phyloP scores from a whole-genome alignment of 2,797 vertebrate species.

The Notolepis coatsorum region DNA sequence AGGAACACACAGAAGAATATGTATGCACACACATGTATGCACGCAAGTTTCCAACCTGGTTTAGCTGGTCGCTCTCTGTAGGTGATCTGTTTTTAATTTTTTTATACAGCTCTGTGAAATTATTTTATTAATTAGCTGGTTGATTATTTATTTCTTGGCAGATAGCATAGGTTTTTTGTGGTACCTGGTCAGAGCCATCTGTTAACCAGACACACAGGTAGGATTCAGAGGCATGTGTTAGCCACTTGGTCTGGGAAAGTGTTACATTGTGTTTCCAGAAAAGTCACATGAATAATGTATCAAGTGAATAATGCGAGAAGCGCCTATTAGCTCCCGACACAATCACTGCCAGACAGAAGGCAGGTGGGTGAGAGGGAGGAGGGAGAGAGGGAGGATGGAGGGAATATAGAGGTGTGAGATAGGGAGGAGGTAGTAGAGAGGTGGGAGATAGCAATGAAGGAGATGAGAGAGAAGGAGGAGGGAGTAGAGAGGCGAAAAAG shows the following conservation, averaged over 20 bases:
- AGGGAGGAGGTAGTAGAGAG: no score
- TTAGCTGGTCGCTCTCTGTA: slow-evolving; percentile 8
- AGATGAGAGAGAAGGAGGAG: slow-evolving; percentile 13
- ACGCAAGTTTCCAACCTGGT: slow-evolving; percentile 7
- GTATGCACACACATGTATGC: slow-evolving; percentile 32
- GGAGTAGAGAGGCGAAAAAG: slow-evolving; percentile 2
- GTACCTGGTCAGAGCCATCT: slow-evolving; percentile 48
- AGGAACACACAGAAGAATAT: slow-evolving; percentile 3
- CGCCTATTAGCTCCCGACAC: slow-evolving; percentile 60
- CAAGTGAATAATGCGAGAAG: slow-evolving; percentile 59
- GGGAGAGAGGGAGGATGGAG: slow-evolving; percentile 13
- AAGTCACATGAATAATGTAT: slow-evolving; percentile 68
- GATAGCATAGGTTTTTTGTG: slow-evolving; percentile 36
- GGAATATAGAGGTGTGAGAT: slow-evolving; percentile 14
- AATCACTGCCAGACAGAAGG: slow-evolving; percentile 47
- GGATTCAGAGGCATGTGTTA: slow-evolving; percentile 55
- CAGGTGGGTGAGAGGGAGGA: background rate
- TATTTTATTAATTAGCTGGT: slow-evolving; percentile 40
- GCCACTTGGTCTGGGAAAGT: slow-evolving; percentile 53
- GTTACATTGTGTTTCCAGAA: slow-evolving; percentile 32
- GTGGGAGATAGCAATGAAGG: slow-evolving; percentile 7
- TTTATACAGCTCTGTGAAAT: slow-evolving; percentile 15
- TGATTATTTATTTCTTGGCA: slow-evolving; percentile 60
- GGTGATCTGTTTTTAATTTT: background rate
- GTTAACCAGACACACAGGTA: slow-evolving; percentile 59